Percentiles rank a stretch among this genome's conserved stretches.
These are phyloP conservation scores for Cassiopea xamachana DNA, from an alignment of 30 jellyfish, hydroid and myxozoan genomes.

Conservation along the genomic window DNA sequence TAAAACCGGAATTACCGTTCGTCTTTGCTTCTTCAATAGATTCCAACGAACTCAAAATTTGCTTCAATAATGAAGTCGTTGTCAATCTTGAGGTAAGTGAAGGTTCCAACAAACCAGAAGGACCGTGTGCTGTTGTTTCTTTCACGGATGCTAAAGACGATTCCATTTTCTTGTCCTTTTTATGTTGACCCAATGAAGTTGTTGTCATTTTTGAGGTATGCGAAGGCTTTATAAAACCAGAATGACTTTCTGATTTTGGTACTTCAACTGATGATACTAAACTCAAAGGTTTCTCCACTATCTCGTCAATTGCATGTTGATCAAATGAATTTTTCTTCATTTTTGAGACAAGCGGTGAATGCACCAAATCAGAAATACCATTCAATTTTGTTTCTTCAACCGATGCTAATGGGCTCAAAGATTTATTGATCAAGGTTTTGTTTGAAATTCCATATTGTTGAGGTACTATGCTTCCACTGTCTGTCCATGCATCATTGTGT, in stretches of 20 bases:
- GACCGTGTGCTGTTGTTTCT: neutral
- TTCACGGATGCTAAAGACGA: neutral
- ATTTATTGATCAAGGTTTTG: too few relatives aligned
- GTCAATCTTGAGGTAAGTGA: neutral
- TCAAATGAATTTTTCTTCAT: neutral
- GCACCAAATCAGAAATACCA: neutral
- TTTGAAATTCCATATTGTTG: too few relatives aligned
- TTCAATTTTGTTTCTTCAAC: neutral
- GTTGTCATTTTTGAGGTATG: neutral
- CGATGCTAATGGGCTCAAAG: neutral
- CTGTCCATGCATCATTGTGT: too few relatives aligned
- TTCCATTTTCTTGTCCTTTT: neutral
- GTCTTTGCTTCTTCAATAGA: neutral
- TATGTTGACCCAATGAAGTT: neutral
- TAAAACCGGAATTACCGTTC: neutral
- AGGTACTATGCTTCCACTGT: too few relatives aligned
- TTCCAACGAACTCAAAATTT: neutral
- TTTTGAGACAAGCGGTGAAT: neutral
- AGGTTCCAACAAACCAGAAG: neutral
- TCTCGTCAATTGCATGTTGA: neutral
- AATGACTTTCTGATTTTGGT: neutral
- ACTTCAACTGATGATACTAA: neutral
- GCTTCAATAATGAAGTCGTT: neutral
- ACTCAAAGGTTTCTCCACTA: neutral
- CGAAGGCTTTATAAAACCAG: neutral